Evolutionary conservation across 64 coral and sea anemone species (phyloP).

Genomic region (Porites lutea): DNA sequence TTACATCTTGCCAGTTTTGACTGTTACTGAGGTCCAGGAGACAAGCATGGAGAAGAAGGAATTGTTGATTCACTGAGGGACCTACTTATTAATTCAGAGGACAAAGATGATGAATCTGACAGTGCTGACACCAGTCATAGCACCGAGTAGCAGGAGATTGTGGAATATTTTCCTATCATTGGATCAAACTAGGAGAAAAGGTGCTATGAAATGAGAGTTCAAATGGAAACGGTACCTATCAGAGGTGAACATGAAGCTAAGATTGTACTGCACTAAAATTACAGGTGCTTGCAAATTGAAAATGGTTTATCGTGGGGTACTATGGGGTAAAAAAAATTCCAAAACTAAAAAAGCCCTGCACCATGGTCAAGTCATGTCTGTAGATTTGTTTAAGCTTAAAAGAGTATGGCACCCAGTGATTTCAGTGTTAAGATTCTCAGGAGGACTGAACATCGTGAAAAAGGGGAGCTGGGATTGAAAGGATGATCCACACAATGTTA

Average conservation of each 20-base stretch:
- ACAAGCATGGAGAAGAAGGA: neutral
- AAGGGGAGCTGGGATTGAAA: too few relatives aligned
- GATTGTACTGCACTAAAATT: slow-evolving; percentile 35
- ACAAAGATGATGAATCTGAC: neutral
- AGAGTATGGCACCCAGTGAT: too few relatives aligned
- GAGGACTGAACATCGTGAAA: too few relatives aligned
- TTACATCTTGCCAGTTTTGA: neutral
- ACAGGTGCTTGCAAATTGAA: neutral
- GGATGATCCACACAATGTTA: too few relatives aligned
- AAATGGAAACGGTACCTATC: slow-evolving; percentile 6
- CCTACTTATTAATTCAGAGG: neutral
- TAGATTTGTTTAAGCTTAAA: too few relatives aligned
- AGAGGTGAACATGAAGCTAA: slow-evolving; percentile 13
- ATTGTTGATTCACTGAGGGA: slow-evolving; percentile 11
- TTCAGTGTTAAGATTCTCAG: too few relatives aligned
- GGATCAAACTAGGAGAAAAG: neutral
- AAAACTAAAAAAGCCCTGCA: slow-evolving; percentile 28
- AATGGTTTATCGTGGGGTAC: slow-evolving; percentile 20
- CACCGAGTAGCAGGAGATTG: neutral
- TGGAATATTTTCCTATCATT: slow-evolving; percentile 27
- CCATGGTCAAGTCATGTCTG: neutral
- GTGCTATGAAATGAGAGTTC: slow-evolving; percentile 7
- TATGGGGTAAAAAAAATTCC: slow-evolving; percentile 31
- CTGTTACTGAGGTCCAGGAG: neutral
- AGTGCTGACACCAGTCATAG: neutral